Evolutionary conservation across 2,113 vertebrate genomes (phyloP).

Genomic region (Notarius quadriscutis): DNA sequence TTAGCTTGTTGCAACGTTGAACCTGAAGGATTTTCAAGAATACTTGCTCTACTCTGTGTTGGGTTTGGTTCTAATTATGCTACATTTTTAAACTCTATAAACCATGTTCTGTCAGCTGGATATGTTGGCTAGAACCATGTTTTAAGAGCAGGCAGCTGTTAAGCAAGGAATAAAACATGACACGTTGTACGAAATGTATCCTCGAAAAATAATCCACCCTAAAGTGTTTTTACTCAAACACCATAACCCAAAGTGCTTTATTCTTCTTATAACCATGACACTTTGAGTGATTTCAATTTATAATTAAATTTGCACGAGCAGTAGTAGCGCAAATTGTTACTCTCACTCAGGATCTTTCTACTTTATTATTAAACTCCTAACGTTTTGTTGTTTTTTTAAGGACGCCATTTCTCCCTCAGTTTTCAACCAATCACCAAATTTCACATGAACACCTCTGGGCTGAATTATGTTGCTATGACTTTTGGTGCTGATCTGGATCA

Average conservation of each 20-base stretch:
- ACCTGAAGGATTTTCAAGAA: background rate
- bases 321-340: too few relatives aligned
- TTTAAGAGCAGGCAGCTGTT: background rate
- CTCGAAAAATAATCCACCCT: background rate
- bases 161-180: background rate
- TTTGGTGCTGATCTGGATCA: too few relatives aligned
- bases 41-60: background rate
- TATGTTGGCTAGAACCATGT: background rate
- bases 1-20: background rate
- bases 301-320: too few relatives aligned
- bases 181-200: too few relatives aligned
- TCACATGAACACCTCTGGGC: too few relatives aligned
- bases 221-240: background rate
- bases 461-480: too few relatives aligned
- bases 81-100: background rate
- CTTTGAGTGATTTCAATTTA: too few relatives aligned
- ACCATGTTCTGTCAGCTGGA: background rate
- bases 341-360: too few relatives aligned
- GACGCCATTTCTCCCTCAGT: too few relatives aligned
- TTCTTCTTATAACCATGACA: background rate
- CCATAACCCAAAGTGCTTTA: background rate
- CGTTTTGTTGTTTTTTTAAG: too few relatives aligned
- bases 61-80: background rate
- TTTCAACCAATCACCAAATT: too few relatives aligned
- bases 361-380: too few relatives aligned